Evolutionary conservation across 2,797 vertebrate species (phyloP).

Genomic region (Sylvilagus floridanus): DNA sequence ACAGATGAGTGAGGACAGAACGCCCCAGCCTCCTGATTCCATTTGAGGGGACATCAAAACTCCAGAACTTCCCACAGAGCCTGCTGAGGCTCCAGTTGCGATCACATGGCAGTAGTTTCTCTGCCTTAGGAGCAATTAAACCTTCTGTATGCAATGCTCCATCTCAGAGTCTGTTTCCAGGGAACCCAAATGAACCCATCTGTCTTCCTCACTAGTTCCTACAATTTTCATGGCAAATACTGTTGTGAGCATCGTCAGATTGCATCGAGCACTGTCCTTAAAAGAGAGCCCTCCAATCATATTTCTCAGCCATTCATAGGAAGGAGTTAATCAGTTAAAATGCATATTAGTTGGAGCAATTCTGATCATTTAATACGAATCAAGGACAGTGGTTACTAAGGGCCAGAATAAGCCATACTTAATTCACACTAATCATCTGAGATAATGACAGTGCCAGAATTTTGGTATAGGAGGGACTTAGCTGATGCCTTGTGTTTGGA

Average conservation of each 20-base stretch:
- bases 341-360: not conserved
- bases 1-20: not conserved
- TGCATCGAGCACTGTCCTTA: not conserved
- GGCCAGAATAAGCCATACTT: not conserved
- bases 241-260: not conserved
- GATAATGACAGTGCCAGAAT: not conserved
- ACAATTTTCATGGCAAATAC: not conserved
- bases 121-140: constrained; percentile 9
- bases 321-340: constrained; percentile 33
- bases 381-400: not conserved
- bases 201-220: not conserved
- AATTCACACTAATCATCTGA: not conserved
- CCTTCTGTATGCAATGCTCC: not conserved
- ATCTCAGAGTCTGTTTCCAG: not conserved
- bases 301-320: not conserved
- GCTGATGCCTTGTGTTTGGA: not conserved
- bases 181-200: not conserved
- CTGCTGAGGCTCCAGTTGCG: not conserved
- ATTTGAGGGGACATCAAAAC: not conserved
- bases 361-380: not conserved
- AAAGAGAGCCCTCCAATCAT: not conserved
- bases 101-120: not conserved
- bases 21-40: not conserved
- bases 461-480: not conserved
- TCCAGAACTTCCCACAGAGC: not conserved